Percentiles rank a stretch among this genome's conserved stretches.
Conservation (phyloP, 64 coral and sea anemone genomes). For the Acropora tenuis region DNA sequence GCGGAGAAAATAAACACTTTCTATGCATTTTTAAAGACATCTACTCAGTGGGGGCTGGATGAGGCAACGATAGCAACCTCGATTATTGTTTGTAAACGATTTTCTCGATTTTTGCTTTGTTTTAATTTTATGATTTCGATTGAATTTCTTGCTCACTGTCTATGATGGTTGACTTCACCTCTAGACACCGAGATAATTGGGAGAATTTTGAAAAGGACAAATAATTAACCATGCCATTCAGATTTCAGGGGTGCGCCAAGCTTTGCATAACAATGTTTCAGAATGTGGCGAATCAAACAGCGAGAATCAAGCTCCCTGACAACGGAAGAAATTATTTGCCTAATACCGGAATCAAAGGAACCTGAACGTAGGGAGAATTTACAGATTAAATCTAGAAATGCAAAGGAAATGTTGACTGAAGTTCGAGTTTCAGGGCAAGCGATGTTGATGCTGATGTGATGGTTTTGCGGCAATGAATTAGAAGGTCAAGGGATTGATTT, state of each 20-base stretch:
- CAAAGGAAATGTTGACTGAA: too few relatives aligned
- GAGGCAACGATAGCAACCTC: too few relatives aligned
- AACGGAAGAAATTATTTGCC: not conserved
- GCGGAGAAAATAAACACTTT: too few relatives aligned
- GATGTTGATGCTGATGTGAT: not conserved
- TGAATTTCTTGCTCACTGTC: not conserved
- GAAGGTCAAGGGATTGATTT: not conserved
- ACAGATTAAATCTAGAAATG: not conserved
- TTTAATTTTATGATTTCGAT: not conserved
- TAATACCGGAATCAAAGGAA: not conserved
- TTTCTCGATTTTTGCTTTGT: not conserved
- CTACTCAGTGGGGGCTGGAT: too few relatives aligned
- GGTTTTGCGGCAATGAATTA: not conserved
- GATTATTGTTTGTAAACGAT: too few relatives aligned
- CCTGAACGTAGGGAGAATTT: conserved; percentile 45
- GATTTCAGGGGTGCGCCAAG: not conserved
- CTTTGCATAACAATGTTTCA: not conserved
- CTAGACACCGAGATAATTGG: not conserved
- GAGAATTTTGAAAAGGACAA: conserved; percentile 42
- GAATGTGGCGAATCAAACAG: conserved; percentile 20
- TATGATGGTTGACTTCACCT: conserved; percentile 5
- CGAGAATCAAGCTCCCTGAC: not conserved
- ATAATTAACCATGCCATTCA: not conserved
- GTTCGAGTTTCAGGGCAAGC: not conserved
- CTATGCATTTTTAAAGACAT: too few relatives aligned